Conservation (phyloP, 2,797 vertebrate species). For the Adrianichthys oophorus region DNA sequence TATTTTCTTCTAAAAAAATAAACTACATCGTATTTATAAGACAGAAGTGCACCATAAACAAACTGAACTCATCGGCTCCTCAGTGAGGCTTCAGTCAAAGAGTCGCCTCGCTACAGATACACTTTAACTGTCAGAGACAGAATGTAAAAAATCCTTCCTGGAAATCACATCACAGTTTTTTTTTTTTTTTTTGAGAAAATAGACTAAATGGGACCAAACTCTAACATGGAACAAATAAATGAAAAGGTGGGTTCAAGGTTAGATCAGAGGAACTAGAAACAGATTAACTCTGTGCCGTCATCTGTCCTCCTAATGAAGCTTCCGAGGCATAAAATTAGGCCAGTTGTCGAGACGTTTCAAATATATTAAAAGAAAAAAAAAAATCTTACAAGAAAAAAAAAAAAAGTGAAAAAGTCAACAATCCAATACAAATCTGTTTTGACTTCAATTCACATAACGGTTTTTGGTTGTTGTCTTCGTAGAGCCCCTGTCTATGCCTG, state of each 20-base stretch:
- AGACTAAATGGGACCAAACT: not conserved
- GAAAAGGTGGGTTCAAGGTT: slow-evolving; percentile 13
- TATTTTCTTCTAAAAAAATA: too few relatives aligned
- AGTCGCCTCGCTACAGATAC: too few relatives aligned
- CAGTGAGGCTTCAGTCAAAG: too few relatives aligned
- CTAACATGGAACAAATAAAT: not conserved
- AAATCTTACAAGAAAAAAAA: slow-evolving; percentile 2
- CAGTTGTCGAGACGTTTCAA: slow-evolving; percentile 35
- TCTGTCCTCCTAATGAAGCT: slow-evolving; percentile 21
- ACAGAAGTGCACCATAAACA: too few relatives aligned
- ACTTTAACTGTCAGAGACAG: too few relatives aligned
- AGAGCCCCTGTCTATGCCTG: slow-evolving; percentile 30
- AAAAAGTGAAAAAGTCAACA: slow-evolving; percentile 9
- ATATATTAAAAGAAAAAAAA: slow-evolving; percentile 17
- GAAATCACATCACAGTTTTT: too few relatives aligned
- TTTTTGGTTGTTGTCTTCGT: slow-evolving; percentile 3
- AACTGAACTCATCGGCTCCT: too few relatives aligned
- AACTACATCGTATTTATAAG: too few relatives aligned
- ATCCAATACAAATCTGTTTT: slow-evolving; percentile 17
- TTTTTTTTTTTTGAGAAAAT: too few relatives aligned
- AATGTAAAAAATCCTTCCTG: too few relatives aligned
- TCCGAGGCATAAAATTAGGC: slow-evolving; percentile 44
- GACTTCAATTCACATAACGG: not conserved
- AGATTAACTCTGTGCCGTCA: slow-evolving; percentile 28
- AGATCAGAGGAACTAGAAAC: slow-evolving; percentile 20